A percentile compares a stretch with the other conserved stretches of the same genome.
phyloP scores from a whole-genome alignment of 2,797 vertebrate genomes.

The Rhinatrema bivittatum region DNA sequence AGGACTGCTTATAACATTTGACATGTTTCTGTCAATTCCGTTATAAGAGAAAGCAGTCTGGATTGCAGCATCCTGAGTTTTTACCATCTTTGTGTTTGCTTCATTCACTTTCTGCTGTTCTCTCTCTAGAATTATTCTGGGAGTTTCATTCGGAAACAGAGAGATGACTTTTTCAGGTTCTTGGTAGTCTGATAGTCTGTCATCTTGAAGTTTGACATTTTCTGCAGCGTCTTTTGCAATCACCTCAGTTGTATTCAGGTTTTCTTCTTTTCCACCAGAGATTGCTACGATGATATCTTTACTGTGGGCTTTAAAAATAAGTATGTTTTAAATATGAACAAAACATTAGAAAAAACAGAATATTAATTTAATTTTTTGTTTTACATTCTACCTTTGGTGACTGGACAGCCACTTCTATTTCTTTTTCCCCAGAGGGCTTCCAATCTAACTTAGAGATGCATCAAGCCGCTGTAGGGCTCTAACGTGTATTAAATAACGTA shows the following conservation, averaged over 20 bases:
- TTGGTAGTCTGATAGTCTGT: conserved; percentile 25
- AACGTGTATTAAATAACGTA: too few relatives aligned
- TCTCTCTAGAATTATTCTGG: conserved; percentile 13
- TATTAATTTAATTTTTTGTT: too few relatives aligned
- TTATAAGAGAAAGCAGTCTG: conserved; percentile 38
- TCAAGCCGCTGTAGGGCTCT: too few relatives aligned
- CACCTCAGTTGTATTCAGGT: conserved; percentile 18
- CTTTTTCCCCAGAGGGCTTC: too few relatives aligned
- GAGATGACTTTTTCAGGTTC: conserved; percentile 25
- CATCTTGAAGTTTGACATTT: conserved; percentile 25
- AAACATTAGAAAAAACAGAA: background rate
- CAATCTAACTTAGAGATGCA: too few relatives aligned
- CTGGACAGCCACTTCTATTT: too few relatives aligned
- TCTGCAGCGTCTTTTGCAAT: conserved; percentile 20
- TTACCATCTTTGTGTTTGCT: conserved; percentile 29
- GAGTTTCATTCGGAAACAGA: conserved; percentile 24
- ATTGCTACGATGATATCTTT: conserved; percentile 8
- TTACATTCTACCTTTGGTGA: too few relatives aligned
- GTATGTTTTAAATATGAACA: background rate
- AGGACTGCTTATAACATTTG: conserved; percentile 9
- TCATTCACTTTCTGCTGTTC: conserved; percentile 30
- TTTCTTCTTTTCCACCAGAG: conserved; percentile 30
- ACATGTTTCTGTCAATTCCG: conserved; percentile 8
- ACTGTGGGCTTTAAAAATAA: conserved; percentile 1
- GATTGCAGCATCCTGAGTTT: conserved; percentile 63